Conservation (phyloP, 2,888 invertebrate genomes). For the Gymnoscelis rufifasciata region DNA sequence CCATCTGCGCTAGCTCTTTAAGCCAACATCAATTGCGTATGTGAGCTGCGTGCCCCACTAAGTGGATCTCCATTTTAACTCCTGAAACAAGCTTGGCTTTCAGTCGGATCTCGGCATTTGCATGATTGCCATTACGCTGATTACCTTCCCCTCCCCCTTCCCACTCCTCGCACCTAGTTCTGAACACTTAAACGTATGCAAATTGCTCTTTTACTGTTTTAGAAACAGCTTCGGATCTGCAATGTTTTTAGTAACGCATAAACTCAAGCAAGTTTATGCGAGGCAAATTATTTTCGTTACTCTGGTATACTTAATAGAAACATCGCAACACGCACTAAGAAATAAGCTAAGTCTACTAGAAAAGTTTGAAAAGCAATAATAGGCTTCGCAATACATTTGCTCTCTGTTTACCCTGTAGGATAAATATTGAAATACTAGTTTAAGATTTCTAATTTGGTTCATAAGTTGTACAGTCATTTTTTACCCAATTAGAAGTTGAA, state of each 20-base stretch:
- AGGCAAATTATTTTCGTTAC: no score
- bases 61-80: constrained; percentile 80
- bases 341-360: no score
- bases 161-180: constrained; percentile 43
- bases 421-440: no score
- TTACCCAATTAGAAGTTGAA: no score
- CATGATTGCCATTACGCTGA: constrained; percentile 79
- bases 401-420: no score
- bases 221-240: constrained; percentile 4
- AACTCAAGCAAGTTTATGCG: no score
- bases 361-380: no score
- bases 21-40: constrained; percentile 69
- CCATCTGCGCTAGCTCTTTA: constrained; percentile 40
- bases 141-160: constrained; percentile 47
- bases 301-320: no score
- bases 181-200: constrained; percentile 66
- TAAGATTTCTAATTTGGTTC: no score
- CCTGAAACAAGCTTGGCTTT: constrained; percentile 79
- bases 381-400: no score
- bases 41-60: constrained; percentile 74
- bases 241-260: constrained; percentile 4
- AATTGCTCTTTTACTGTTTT: constrained; percentile 56
- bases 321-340: no score
- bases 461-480: no score
- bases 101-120: constrained; percentile 78